Evolutionary conservation across 2,113 vertebrate genomes (phyloP).

Genomic region (Loxodonta africana): DNA sequence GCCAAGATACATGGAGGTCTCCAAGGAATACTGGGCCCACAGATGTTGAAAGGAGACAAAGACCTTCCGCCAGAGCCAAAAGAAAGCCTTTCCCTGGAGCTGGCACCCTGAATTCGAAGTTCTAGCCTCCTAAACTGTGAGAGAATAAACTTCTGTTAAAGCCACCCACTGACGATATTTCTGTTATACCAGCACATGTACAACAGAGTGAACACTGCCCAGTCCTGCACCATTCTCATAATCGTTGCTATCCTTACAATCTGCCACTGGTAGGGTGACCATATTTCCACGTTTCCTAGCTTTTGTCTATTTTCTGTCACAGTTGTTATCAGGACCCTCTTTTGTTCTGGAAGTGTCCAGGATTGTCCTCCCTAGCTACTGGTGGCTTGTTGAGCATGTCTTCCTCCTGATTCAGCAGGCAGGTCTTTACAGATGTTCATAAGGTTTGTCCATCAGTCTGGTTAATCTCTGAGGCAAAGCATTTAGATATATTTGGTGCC

Average conservation of each 20-base stretch:
- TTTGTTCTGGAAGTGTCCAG: neutral
- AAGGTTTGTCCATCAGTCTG: neutral
- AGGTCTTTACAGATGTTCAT: neutral
- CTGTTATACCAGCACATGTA: too few relatives aligned
- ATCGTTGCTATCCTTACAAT: neutral
- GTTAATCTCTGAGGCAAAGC: conserved; percentile 15
- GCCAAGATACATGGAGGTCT: too few relatives aligned
- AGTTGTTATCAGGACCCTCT: neutral
- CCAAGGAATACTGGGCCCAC: too few relatives aligned
- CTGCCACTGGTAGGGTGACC: neutral
- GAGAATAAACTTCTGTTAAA: too few relatives aligned
- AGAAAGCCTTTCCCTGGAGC: too few relatives aligned
- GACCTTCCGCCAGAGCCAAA: too few relatives aligned
- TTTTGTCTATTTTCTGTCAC: neutral
- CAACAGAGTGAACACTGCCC: too few relatives aligned
- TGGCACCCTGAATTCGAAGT: too few relatives aligned
- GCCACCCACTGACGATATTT: too few relatives aligned
- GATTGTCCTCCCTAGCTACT: neutral
- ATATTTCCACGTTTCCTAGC: neutral
- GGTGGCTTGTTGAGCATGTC: neutral
- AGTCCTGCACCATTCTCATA: too few relatives aligned
- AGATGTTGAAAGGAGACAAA: too few relatives aligned
- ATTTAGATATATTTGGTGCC: conserved; percentile 17
- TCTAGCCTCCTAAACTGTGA: too few relatives aligned
- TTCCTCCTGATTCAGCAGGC: neutral